A percentile compares a stretch with the other conserved stretches of the same genome.
These are phyloP conservation scores for Pseudococcus viburni DNA, from an alignment of 2,888 invertebrate species.

Conservation along the genomic window DNA sequence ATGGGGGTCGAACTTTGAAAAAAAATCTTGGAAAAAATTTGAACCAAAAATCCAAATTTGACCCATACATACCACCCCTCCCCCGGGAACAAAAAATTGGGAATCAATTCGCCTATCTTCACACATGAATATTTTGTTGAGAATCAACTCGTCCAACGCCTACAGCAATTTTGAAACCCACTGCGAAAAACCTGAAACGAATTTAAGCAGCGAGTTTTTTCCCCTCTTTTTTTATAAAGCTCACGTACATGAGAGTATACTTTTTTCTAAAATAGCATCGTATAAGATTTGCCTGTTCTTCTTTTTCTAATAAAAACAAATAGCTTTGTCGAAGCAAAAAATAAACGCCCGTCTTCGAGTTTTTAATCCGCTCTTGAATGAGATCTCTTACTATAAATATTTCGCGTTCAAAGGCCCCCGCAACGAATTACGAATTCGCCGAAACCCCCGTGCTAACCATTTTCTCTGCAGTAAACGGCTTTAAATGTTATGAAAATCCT, in stretches of 20 bases:
- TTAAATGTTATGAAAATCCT: constrained; percentile 49
- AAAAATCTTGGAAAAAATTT: too few relatives aligned
- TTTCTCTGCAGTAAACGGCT: constrained; percentile 1
- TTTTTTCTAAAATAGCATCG: constrained; percentile 2
- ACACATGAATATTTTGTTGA: too few relatives aligned
- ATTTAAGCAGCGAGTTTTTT: neutral
- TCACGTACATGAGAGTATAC: neutral
- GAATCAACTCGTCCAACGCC: too few relatives aligned
- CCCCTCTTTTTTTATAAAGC: neutral
- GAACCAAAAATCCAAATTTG: too few relatives aligned
- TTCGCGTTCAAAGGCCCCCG: constrained; percentile 33
- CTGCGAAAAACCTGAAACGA: constrained; percentile 11
- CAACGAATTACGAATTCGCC: neutral
- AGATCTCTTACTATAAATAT: neutral
- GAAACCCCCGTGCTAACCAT: neutral
- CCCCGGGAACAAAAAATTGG: too few relatives aligned
- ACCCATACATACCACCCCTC: too few relatives aligned
- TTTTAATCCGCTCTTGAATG: neutral
- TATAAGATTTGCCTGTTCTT: constrained; percentile 15
- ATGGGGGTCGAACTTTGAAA: too few relatives aligned
- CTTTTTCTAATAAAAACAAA: constrained; percentile 20
- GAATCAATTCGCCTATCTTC: too few relatives aligned
- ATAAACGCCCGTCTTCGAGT: neutral
- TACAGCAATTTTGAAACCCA: neutral
- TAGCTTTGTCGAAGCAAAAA: constrained; percentile 31